Base-by-base conservation (phyloP, 64 coral and sea anemone species). In the Pocillopora damicornis region DNA sequence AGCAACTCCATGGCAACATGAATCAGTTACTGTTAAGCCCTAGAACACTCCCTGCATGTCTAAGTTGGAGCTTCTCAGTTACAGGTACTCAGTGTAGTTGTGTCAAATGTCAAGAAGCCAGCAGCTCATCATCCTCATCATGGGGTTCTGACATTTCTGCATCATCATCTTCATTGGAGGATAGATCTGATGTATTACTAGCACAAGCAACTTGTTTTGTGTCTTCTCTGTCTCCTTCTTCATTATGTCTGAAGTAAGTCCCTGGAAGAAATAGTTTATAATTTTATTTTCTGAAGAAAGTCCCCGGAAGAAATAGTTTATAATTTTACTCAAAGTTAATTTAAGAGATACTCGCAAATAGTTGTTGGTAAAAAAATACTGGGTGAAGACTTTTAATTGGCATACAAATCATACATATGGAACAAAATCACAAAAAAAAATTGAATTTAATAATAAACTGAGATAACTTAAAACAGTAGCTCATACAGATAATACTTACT, bases 171-270 rank as follows among this genome's bases (percentile, higher is more conserved):
- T 72, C 81, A 85, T 22, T 65, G 35, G n/a, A 72, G 11, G 37
- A 73, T 13, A 67, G 58, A 85, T 85, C 36, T 12, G 81, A 85
- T 58, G 18, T 66, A 17, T 17, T 34, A n/a, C 37, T 72, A 13
- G 6, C 26, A 72, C 66, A 22, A 5, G 63, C 38, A 23, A 1
- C 1, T 26, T 73, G 18, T 25, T 1, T 13, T 20, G 13, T 22
- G 1, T 35, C 79, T 20, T 61, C 79, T 15, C 11, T 20, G 66
- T 76, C 61, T 11, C 92, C 95, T 63, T 91, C 85, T 62, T 93
- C 89, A 17, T 87, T 13, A 23, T 84, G 88, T 30, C 95, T 81
- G 61, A 94, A 91, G 75, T 89, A 94, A 25, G 95, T 94, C 75
- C 95, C 95, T 98, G 56, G 17, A 73, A 81, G 74, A 78, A 83